Evolutionary conservation across 1,140 invertebrate species (phyloP).

Genomic region (Kradibia gibbosae): DNA sequence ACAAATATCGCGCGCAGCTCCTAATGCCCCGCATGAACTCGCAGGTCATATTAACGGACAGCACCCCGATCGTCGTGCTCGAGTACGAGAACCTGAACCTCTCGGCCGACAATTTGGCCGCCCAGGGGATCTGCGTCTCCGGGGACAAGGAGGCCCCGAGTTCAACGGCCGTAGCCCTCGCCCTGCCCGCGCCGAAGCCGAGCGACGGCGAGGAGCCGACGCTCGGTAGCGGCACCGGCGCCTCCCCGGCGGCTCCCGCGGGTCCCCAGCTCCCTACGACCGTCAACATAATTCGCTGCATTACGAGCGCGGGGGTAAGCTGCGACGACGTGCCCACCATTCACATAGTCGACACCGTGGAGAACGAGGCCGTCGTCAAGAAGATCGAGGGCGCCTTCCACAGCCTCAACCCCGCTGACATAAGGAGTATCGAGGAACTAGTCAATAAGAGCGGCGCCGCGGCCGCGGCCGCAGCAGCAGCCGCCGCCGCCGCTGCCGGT

Average conservation of each 20-base stretch:
- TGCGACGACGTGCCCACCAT: slow-evolving; percentile 67
- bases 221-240: not conserved
- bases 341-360: slow-evolving; percentile 69
- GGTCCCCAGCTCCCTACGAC: slow-evolving; percentile 52
- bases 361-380: slow-evolving; percentile 58
- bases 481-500: no score
- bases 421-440: slow-evolving; percentile 53
- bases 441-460: slow-evolving; percentile 49
- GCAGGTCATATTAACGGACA: slow-evolving; percentile 45
- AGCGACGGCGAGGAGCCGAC: not conserved
- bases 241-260: not conserved
- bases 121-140: slow-evolving; percentile 34
- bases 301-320: slow-evolving; percentile 58
- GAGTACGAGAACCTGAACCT: slow-evolving; percentile 58
- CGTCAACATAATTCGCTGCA: slow-evolving; percentile 62
- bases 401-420: slow-evolving; percentile 48
- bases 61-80: slow-evolving; percentile 45
- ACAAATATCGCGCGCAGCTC: not conserved
- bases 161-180: not conserved
- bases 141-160: not conserved
- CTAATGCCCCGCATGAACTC: not conserved
- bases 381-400: slow-evolving; percentile 53
- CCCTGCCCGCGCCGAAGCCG: not conserved
- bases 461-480: no score
- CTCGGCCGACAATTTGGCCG: slow-evolving; percentile 28